These are phyloP conservation scores for Notoglanidium macrostoma DNA, from an alignment of 2,797 vertebrate species.

Conservation along the genomic window DNA sequence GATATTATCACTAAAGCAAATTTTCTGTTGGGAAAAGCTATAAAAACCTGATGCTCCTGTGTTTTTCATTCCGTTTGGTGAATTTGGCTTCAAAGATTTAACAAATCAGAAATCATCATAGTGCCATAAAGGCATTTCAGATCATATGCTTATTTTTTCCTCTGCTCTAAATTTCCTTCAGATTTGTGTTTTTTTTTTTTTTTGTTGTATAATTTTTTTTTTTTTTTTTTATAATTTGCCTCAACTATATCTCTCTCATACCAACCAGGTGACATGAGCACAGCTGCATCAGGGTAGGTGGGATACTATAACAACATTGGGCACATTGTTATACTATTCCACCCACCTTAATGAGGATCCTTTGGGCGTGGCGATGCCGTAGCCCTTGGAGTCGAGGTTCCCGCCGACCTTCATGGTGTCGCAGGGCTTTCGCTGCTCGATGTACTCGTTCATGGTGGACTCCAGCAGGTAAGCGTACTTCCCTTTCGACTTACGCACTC, in stretches of 20 bases:
- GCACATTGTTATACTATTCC: slow-evolving; percentile 99
- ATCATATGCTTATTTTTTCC: background rate
- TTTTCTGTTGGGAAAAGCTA: background rate
- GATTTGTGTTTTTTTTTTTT: background rate
- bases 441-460: slow-evolving; percentile 99
- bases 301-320: slow-evolving; percentile 99
- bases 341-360: slow-evolving; percentile 99
- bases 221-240: slow-evolving; percentile 1
- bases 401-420: slow-evolving; percentile 99
- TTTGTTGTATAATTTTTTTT: background rate
- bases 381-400: slow-evolving; percentile 99
- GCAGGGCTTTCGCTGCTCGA: slow-evolving; percentile 97
- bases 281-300: slow-evolving; percentile 99
- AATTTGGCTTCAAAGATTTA: slow-evolving; percentile 21
- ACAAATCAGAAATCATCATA: background rate
- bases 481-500: slow-evolving; percentile 98
- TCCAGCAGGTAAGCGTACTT: slow-evolving; percentile 99
- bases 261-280: slow-evolving; percentile 98
- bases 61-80: slow-evolving; percentile 58
- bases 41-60: slow-evolving; percentile 72
- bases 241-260: slow-evolving; percentile 79
- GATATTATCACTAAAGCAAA: background rate
- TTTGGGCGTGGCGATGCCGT: slow-evolving; percentile 99
- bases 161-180: background rate
- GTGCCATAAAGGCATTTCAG: background rate